Evolutionary conservation across 2,797 vertebrate genomes (phyloP).

Genomic region (Siniperca obscura): DNA sequence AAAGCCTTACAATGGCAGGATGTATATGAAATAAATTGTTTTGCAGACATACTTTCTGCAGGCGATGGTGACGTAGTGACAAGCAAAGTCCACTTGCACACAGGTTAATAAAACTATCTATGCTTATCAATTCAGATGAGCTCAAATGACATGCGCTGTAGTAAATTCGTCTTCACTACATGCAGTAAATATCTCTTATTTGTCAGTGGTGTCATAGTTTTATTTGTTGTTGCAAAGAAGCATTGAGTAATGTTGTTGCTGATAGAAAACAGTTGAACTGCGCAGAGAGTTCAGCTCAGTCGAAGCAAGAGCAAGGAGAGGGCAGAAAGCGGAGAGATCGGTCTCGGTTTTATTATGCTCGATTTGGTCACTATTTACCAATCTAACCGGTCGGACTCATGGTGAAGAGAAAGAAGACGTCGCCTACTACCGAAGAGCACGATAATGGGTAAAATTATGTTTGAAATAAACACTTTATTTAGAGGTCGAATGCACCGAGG

Average conservation of each 20-base stretch:
- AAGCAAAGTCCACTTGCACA: slow-evolving; percentile 73
- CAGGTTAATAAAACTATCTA: slow-evolving; percentile 63
- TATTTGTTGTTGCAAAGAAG: slow-evolving; percentile 53
- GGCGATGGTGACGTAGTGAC: slow-evolving; percentile 76
- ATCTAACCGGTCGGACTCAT: slow-evolving; percentile 86
- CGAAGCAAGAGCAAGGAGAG: slow-evolving; percentile 80
- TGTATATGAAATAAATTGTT: slow-evolving; percentile 42
- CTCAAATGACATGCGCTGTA: background rate
- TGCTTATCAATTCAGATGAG: slow-evolving; percentile 43
- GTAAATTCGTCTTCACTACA: background rate
- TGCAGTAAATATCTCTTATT: background rate
- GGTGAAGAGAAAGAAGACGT: slow-evolving; percentile 92
- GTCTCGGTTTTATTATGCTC: slow-evolving; percentile 87
- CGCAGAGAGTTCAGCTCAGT: slow-evolving; percentile 89
- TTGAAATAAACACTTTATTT: slow-evolving; percentile 85
- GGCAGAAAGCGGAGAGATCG: slow-evolving; percentile 81
- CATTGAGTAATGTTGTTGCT: slow-evolving; percentile 78
- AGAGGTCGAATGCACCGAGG: slow-evolving; percentile 85
- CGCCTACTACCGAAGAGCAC: slow-evolving; percentile 84
- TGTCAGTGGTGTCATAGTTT: slow-evolving; percentile 7
- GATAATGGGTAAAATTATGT: slow-evolving; percentile 84
- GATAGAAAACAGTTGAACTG: slow-evolving; percentile 84
- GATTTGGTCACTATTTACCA: slow-evolving; percentile 75
- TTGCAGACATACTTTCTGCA: slow-evolving; percentile 64
- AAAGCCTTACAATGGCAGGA: background rate